Base-by-base conservation (phyloP, 2,797 vertebrate species). In the Muscicapa comitata region DNA sequence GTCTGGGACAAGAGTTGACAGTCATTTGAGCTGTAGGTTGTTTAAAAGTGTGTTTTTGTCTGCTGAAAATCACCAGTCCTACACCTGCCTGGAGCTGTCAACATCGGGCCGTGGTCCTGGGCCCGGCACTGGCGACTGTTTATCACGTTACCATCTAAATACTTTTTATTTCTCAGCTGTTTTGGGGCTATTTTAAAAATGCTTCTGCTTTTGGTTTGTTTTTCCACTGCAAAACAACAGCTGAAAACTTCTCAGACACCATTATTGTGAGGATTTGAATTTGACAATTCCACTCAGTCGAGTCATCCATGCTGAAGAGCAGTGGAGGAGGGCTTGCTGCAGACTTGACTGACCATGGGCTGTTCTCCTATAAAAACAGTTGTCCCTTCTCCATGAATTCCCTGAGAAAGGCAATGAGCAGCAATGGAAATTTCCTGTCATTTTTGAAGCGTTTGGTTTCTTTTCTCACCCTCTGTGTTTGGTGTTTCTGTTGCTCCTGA, bases 11-110 rank as follows among this genome's bases (percentile, higher is more conserved):
- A 97, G 91, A 91, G 97, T 93, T 96, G 96, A 97, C 88, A 73
- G 97, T 95, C 96, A 95, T 95, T 97, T 97, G 97, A 98, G 97
- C 96, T 94, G 96, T 94, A 95, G 97, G 96, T 98, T 97, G 97
- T 97, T 97, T 91, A 94, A 94, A 97, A 94, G 89, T 97, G 96
- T 97, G 95, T 94, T 89, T 97, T 97, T 96, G 87, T 95, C 88
- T 66, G 33, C 59, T 80, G 96, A 92, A 97, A 93, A 94, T 96
- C 78, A 87, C 94, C 68, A 85, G 83, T 84, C 90, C 80, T 45
- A 68, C 97, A 98, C 95, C 98, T 98, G 98, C 96, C 95, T 48
- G 6, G 61, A 84, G 90, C 91, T 78, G 95, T 98, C 97, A 97
- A 57, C 73, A 14, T 79, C 0, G 37, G 73, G 90, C 58, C 1